Conservation (phyloP, 2,797 vertebrate genomes). For the Danio aesculapii region DNA sequence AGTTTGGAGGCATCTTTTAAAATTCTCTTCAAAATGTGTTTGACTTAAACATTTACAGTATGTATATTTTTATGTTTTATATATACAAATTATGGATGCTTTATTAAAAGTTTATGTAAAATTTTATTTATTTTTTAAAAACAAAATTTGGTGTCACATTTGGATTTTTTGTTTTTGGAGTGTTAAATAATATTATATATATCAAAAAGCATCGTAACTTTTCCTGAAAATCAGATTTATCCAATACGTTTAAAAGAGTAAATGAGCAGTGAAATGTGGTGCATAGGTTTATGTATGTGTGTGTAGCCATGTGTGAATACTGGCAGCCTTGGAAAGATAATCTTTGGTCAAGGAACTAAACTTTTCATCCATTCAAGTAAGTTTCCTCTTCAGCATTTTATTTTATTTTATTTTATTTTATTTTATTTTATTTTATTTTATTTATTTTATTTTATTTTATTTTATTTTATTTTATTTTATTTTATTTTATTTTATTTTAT, state of each 20-base stretch:
- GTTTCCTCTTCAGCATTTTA: not conserved
- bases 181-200: not conserved
- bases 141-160: too few relatives aligned
- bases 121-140: too few relatives aligned
- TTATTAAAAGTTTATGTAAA: too few relatives aligned
- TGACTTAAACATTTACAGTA: too few relatives aligned
- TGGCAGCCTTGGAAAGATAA: constrained; percentile 33
- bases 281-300: constrained; percentile 33
- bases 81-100: too few relatives aligned
- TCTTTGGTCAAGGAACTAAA: constrained; percentile 49
- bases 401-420: not conserved
- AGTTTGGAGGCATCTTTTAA: too few relatives aligned
- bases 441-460: not conserved
- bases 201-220: not conserved
- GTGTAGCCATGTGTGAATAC: constrained; percentile 51
- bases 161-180: not conserved
- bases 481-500: not conserved
- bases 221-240: not conserved
- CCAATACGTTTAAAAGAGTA: not conserved
- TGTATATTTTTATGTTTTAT: too few relatives aligned
- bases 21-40: too few relatives aligned
- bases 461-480: not conserved
- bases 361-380: constrained; percentile 50
- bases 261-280: not conserved
- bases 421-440: too few relatives aligned